These are phyloP conservation scores for Sturmia bella DNA, from an alignment of 2,888 invertebrate species.

Conservation along the genomic window DNA sequence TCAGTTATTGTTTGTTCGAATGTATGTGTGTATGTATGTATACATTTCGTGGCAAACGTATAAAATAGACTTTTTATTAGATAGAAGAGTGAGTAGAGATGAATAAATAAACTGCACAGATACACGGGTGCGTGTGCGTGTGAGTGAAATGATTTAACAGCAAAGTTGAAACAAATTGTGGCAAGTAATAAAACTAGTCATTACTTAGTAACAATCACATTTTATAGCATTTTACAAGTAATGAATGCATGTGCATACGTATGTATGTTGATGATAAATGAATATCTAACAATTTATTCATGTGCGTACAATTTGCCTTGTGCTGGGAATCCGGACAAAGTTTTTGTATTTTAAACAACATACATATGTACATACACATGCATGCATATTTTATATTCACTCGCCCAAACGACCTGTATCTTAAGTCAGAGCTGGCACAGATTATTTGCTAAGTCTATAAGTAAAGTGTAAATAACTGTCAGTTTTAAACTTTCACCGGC, in stretches of 20 bases:
- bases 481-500: slow-evolving; percentile 45
- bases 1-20: slow-evolving; percentile 27
- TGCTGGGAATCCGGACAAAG: slow-evolving; percentile 32
- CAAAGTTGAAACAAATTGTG: slow-evolving; percentile 19
- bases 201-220: slow-evolving; percentile 28
- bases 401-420: slow-evolving; percentile 1
- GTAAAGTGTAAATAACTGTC: slow-evolving; percentile 67
- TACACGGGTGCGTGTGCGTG: neutral
- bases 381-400: neutral
- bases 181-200: slow-evolving; percentile 47
- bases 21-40: too few species aligned
- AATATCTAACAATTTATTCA: slow-evolving; percentile 5
- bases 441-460: slow-evolving; percentile 38
- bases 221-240: neutral
- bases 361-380: too few species aligned
- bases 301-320: slow-evolving; percentile 1
- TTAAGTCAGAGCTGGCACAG: neutral
- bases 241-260: too few species aligned
- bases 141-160: slow-evolving; percentile 21
- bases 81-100: neutral
- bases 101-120: neutral
- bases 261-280: neutral
- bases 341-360: slow-evolving; percentile 21
- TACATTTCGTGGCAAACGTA: slow-evolving; percentile 48
- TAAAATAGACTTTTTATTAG: slow-evolving; percentile 11